A percentile compares a stretch with the other conserved stretches of the same genome.
Evolutionary conservation across 2,888 invertebrate species (phyloP).

Genomic region (Hipparchia sbordonii): DNA sequence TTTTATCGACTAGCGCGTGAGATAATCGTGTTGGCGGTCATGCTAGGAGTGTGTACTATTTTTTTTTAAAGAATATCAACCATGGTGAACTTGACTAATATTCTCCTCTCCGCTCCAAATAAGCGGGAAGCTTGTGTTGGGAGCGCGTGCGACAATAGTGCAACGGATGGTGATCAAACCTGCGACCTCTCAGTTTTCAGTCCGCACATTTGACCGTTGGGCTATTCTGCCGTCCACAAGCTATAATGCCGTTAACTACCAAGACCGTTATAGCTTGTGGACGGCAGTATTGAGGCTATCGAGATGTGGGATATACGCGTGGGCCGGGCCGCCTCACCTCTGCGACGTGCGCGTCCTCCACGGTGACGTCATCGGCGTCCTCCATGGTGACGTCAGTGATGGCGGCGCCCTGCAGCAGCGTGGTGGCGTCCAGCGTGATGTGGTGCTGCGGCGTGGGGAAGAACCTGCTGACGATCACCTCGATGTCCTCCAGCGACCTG

Average conservation of each 20-base stretch:
- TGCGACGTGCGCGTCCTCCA: constrained; percentile 68
- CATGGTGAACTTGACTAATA: too few species aligned
- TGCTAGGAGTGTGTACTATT: not conserved
- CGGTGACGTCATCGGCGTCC: constrained; percentile 79
- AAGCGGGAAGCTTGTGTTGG: too few species aligned
- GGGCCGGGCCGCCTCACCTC: constrained; percentile 64
- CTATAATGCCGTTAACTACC: too few species aligned
- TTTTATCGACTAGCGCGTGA: not conserved
- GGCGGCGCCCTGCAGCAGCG: constrained; percentile 91
- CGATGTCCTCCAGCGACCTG: constrained; percentile 89
- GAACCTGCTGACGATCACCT: constrained; percentile 87
- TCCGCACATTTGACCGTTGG: too few species aligned
- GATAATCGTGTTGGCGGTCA: not conserved
- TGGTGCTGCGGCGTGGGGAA: constrained; percentile 91
- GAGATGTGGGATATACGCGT: not conserved
- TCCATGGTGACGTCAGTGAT: constrained; percentile 95
- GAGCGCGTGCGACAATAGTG: too few species aligned
- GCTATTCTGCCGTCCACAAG: too few species aligned
- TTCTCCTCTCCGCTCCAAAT: too few species aligned
- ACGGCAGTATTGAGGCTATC: too few species aligned
- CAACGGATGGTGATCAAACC: too few species aligned
- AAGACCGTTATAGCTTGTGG: too few species aligned
- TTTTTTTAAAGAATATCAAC: too few species aligned
- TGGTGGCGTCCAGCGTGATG: constrained; percentile 90
- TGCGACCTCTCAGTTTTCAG: too few species aligned